A percentile compares a stretch with the other conserved stretches of the same genome.
Evolutionary conservation across 2,888 invertebrate genomes (phyloP).

Genomic region (Unio delphinus): DNA sequence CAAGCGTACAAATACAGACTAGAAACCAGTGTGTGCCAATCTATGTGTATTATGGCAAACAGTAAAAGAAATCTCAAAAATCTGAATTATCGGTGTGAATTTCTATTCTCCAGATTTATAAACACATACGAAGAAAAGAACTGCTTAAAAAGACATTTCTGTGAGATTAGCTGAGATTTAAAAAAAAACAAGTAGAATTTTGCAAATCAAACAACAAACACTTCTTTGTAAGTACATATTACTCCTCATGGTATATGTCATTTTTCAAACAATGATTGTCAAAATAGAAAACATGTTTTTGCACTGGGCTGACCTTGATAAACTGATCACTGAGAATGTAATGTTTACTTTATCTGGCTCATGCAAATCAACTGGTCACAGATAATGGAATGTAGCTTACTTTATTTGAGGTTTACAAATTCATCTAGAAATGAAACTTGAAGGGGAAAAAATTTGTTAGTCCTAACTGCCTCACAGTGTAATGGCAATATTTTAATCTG

Average conservation of each 20-base stretch:
- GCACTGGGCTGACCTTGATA: conserved; percentile 23
- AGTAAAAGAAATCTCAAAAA: conserved; percentile 17
- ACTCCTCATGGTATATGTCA: conserved; percentile 24
- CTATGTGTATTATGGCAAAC: conserved; percentile 33
- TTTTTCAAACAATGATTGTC: conserved; percentile 16
- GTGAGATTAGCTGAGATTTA: conserved; percentile 26
- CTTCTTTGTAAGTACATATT: conserved; percentile 27
- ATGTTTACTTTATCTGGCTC: conserved; percentile 19
- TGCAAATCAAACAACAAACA: conserved; percentile 17
- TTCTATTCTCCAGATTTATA: conserved; percentile 16
- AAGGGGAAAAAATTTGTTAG: too few species aligned
- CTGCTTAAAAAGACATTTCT: conserved; percentile 20
- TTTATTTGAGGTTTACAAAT: conserved; percentile 10
- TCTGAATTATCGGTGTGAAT: conserved; percentile 11
- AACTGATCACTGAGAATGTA: conserved; percentile 21
- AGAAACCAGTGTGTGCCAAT: conserved; percentile 9
- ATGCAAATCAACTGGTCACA: conserved; percentile 20
- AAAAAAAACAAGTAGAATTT: conserved; percentile 26
- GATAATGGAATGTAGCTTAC: conserved; percentile 29
- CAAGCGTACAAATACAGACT: too few species aligned
- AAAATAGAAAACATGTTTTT: conserved; percentile 30
- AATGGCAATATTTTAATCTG: too few species aligned
- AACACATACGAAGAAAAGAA: conserved; percentile 24
- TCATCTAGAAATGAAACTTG: neutral
- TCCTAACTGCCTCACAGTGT: too few species aligned